Conservation (phyloP, 2,797 vertebrate species). For the Galagoides demidoff region DNA sequence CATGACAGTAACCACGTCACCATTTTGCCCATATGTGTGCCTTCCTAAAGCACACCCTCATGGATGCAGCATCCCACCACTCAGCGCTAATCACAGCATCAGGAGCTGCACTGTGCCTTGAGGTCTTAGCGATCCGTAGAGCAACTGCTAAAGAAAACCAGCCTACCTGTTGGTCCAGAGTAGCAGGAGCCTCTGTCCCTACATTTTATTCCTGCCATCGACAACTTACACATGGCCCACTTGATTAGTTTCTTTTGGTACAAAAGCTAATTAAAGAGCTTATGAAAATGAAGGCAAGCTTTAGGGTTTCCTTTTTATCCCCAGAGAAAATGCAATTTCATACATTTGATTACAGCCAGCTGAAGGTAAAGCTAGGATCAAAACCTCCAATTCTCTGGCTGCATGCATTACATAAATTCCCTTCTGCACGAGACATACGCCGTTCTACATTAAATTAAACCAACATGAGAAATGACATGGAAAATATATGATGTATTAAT, state of each 20-base stretch:
- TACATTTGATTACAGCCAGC: not conserved
- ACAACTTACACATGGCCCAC: not conserved
- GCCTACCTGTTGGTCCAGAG: not conserved
- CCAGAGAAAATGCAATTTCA: not conserved
- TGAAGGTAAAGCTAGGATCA: not conserved
- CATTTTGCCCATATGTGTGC: not conserved
- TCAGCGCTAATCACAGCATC: not conserved
- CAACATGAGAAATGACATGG: not conserved
- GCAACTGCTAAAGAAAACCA: not conserved
- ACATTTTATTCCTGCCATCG: not conserved
- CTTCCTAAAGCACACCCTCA: not conserved
- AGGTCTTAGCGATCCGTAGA: not conserved
- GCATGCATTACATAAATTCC: not conserved
- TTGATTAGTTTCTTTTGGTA: not conserved
- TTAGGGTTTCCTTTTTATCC: not conserved
- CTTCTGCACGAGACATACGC: not conserved
- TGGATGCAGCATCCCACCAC: not conserved
- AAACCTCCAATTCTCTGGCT: not conserved
- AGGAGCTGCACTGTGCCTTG: not conserved
- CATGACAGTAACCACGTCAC: not conserved
- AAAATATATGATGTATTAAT: not conserved
- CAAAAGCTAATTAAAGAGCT: not conserved
- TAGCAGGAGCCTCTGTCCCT: not conserved
- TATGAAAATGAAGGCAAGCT: not conserved
- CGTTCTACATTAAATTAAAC: not conserved